phyloP scores from a whole-genome alignment of 2,888 invertebrate species.

The Pyrochroa serraticornis region DNA sequence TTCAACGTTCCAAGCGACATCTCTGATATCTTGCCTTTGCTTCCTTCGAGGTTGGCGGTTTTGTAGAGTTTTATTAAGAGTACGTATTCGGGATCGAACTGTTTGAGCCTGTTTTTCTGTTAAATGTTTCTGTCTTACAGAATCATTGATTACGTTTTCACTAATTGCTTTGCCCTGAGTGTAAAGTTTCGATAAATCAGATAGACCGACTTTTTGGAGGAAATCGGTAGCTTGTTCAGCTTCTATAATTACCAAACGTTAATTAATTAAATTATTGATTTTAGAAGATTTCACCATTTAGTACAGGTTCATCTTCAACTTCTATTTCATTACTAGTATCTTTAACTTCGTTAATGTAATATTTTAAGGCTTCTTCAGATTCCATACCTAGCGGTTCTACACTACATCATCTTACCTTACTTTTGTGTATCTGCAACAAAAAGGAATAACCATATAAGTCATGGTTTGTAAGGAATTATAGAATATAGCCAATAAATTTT shows the following conservation, averaged over 20 bases:
- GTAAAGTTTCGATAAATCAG: slow-evolving; percentile 73
- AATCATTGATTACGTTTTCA: slow-evolving; percentile 67
- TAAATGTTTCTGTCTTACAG: slow-evolving; percentile 64
- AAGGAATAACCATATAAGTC: slow-evolving; percentile 11
- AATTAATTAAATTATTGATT: no score
- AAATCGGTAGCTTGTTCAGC: slow-evolving; percentile 80
- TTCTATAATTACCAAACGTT: slow-evolving; percentile 59
- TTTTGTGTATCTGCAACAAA: slow-evolving; percentile 12
- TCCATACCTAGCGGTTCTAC: slow-evolving; percentile 36
- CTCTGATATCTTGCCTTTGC: slow-evolving; percentile 73
- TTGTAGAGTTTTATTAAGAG: slow-evolving; percentile 78
- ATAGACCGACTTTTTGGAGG: slow-evolving; percentile 75
- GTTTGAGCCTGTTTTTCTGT: slow-evolving; percentile 79
- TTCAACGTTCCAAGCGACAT: slow-evolving; percentile 83
- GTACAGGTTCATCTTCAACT: slow-evolving; percentile 46
- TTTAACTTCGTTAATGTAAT: slow-evolving; percentile 53
- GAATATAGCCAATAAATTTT: no score
- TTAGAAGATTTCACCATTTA: slow-evolving; percentile 45
- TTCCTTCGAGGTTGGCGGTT: slow-evolving; percentile 67
- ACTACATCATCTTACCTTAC: slow-evolving; percentile 10
- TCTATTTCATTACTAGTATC: slow-evolving; percentile 50
- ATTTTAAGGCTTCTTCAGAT: slow-evolving; percentile 48
- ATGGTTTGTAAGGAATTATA: no score
- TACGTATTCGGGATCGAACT: slow-evolving; percentile 73
- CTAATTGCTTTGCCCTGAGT: slow-evolving; percentile 71